phyloP scores from a whole-genome alignment of 2,113 vertebrate species.

The Oplegnathus fasciatus region DNA sequence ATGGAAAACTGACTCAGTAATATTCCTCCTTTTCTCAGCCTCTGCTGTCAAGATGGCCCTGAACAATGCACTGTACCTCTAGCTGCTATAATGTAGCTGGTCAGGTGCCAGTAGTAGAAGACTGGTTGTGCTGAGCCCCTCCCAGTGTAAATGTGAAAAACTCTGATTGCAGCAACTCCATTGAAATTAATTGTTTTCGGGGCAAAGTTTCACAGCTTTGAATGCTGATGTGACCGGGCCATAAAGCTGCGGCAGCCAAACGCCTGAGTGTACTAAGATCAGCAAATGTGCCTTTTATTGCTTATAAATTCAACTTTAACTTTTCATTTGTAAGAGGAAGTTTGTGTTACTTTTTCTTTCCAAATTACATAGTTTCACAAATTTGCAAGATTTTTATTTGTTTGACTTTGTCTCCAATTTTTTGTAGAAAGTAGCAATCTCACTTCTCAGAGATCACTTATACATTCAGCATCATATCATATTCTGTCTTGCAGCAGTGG shows the following conservation, averaged over 20 bases:
- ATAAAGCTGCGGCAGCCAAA: too few relatives aligned
- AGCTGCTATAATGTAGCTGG: background rate
- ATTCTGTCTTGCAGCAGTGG: background rate
- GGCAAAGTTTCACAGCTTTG: too few relatives aligned
- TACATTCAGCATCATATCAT: background rate
- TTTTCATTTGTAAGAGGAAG: background rate
- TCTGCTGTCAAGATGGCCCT: background rate
- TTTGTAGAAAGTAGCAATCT: background rate
- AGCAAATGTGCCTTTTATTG: too few relatives aligned
- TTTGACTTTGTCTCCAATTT: background rate
- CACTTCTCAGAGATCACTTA: background rate
- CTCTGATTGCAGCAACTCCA: background rate
- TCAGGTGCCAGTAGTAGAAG: background rate
- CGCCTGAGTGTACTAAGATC: too few relatives aligned
- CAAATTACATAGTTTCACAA: background rate
- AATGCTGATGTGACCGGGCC: too few relatives aligned
- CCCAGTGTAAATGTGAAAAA: too few relatives aligned
- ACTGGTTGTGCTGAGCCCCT: background rate
- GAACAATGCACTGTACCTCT: background rate
- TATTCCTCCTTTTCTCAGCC: background rate
- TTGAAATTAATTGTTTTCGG: too few relatives aligned
- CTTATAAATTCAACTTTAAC: background rate
- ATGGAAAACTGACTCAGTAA: background rate
- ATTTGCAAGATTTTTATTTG: background rate
- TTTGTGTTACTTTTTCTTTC: background rate